Evolutionary conservation across 1,140 invertebrate genomes (phyloP).

Genomic region (Pseudomyrmex flavicornis): DNA sequence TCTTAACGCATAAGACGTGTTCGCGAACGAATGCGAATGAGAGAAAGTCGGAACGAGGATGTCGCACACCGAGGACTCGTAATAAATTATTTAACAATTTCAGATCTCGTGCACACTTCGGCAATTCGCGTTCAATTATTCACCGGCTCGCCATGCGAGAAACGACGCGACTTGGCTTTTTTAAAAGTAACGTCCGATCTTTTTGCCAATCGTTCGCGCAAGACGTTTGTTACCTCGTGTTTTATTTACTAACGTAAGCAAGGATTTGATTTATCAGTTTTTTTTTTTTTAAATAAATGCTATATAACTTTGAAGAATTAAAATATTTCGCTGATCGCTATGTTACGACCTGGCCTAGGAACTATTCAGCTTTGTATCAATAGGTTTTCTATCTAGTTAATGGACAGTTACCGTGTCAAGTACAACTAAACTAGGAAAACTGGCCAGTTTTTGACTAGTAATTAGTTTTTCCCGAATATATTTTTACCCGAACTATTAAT

Average conservation of each 20-base stretch:
- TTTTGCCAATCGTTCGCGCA: neutral
- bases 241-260: neutral
- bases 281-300: neutral
- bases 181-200: conserved; percentile 2
- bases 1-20: conserved; percentile 19
- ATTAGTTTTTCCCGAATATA: no score
- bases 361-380: no score
- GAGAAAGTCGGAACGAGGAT: conserved; percentile 49
- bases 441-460: no score
- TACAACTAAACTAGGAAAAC: no score
- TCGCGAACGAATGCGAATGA: conserved; percentile 27
- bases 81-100: conserved; percentile 70
- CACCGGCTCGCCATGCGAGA: neutral
- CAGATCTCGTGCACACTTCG: neutral
- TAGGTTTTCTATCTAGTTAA: no score
- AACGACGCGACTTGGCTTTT: conserved; percentile 4
- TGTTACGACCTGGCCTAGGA: no score
- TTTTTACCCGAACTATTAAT: neutral
- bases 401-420: no score
- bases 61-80: neutral
- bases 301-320: neutral
- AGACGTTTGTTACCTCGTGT: neutral
- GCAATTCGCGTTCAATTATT: conserved; percentile 62
- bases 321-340: neutral
- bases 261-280: neutral